Base-by-base conservation (phyloP, 2,888 invertebrate genomes). In the Drosophila limbata region DNA sequence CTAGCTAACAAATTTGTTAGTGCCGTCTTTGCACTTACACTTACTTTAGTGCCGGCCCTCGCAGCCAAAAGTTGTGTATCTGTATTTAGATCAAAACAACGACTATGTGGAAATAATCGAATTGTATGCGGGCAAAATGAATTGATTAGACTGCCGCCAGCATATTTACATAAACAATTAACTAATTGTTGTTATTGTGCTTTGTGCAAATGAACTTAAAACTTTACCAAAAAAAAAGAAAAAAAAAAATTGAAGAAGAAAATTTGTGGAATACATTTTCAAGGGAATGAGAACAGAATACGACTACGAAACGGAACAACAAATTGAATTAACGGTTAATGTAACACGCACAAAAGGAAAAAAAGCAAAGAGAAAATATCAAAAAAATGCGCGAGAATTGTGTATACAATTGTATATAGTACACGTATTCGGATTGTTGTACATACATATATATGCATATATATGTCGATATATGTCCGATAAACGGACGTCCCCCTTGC, bases 251-350 rank as follows among this genome's bases (percentile, higher is more conserved):
- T 17, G 19, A 6, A 3, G 31, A 19, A 19, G 8, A 31, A 44
- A 33, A 10, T 33, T 33, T 33, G 55, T 19, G 55, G 55, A 11
- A 62, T 33, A 39, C 31, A 35, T 52, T 35, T 66, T 53, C 53
- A 42, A 64, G 68, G 60, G 53, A 55, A 56, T 40, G 50, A 17
- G 21, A 17, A 73, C 11, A 40, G 21, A 17, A 73, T 5, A 40
- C 4, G 37, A 42, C 33, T 25, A 37, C 31, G n/a, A 45, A 33
- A 61, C 35, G 51, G 52, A 50, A 48, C 17, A 50, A 55, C 72
- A 84, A 83, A 83, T 83, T 84, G 72, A 83, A 84, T 83, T 87
- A 84, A 69, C 81, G 71, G 67, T 74, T 63, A 79, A 74, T 73
- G 82, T 81, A 83, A 82, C 59, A 73, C 72, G 52, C 76, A 57